These are phyloP conservation scores for Zaprionus nigranus DNA, from an alignment of 1,140 invertebrate genomes.

Conservation along the genomic window DNA sequence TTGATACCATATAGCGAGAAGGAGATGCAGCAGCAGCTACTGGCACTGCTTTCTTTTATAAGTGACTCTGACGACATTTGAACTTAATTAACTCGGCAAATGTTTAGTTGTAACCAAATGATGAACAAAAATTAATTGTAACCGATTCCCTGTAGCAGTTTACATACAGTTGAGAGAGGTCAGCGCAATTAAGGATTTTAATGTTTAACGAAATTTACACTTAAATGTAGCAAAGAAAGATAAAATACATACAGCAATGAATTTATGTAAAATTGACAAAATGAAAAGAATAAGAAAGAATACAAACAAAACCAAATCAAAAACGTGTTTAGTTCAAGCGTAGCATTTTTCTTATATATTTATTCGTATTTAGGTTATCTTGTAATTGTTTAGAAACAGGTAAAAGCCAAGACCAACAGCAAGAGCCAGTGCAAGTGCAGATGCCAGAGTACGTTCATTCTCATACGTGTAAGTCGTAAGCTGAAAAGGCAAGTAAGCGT, in stretches of 20 bases:
- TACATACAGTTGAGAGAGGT: slow-evolving; percentile 63
- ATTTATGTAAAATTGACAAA: slow-evolving; percentile 60
- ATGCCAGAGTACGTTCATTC: slow-evolving; percentile 30
- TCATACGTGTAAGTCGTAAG: slow-evolving; percentile 31
- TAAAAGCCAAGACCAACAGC: slow-evolving; percentile 21
- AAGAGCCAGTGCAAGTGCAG: slow-evolving; percentile 39
- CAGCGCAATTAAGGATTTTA: slow-evolving; percentile 64
- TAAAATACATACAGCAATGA: slow-evolving; percentile 59
- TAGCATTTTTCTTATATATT: slow-evolving; percentile 28
- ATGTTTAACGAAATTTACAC: slow-evolving; percentile 74
- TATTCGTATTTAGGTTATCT: slow-evolving; percentile 40
- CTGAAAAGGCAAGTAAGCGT: slow-evolving; percentile 42
- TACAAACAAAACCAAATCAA: slow-evolving; percentile 37
- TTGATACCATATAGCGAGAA: slow-evolving; percentile 31
- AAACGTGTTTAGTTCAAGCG: slow-evolving; percentile 46
- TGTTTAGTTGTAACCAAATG: slow-evolving; percentile 72
- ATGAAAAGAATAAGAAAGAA: slow-evolving; percentile 31
- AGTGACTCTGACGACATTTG: slow-evolving; percentile 48
- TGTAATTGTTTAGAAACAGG: slow-evolving; percentile 41
- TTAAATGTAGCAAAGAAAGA: slow-evolving; percentile 75
- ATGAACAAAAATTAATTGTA: slow-evolving; percentile 63
- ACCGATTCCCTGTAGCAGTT: slow-evolving; percentile 70
- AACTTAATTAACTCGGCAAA: slow-evolving; percentile 50
- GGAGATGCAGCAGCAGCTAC: slow-evolving; percentile 15
- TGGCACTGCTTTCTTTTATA: slow-evolving; percentile 37